These are phyloP conservation scores for Coelinius sp. DNA, from an alignment of 2,888 invertebrate species.

Conservation along the genomic window DNA sequence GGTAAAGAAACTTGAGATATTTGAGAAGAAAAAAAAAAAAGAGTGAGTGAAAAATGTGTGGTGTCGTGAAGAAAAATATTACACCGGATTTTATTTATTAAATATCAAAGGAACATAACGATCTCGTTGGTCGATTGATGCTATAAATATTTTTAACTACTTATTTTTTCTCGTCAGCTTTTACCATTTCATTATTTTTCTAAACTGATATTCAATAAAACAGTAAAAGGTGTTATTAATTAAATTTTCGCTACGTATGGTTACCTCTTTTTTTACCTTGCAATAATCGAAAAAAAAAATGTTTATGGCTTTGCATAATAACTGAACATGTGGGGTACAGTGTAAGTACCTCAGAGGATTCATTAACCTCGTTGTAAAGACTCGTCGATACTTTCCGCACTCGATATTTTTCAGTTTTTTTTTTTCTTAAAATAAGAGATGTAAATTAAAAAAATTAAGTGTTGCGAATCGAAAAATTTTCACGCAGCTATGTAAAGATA, in stretches of 20 bases:
- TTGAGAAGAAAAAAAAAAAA: conserved; percentile 33
- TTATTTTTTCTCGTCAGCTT: conserved; percentile 16
- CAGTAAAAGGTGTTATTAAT: conserved; percentile 1
- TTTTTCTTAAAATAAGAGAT: not conserved
- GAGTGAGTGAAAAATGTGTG: conserved; percentile 36
- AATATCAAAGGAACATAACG: conserved; percentile 20
- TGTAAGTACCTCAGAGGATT: not conserved
- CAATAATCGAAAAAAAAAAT: conserved; percentile 8
- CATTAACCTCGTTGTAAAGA: not conserved
- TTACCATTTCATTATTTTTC: conserved; percentile 18
- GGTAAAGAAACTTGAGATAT: conserved; percentile 11
- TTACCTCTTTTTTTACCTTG: not conserved
- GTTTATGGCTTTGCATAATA: not conserved
- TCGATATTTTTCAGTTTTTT: not conserved
- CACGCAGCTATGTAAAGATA: conserved; percentile 20
- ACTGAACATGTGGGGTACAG: not conserved
- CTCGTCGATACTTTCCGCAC: conserved; percentile 6
- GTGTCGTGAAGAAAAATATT: conserved; percentile 16
- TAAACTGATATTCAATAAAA: conserved; percentile 3
- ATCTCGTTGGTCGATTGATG: conserved; percentile 19
- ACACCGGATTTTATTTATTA: conserved; percentile 28
- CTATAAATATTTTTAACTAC: conserved; percentile 22
- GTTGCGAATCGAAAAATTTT: conserved; percentile 2
- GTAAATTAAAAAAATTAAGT: not conserved
- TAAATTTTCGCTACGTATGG: not conserved